Percentiles rank a stretch among this genome's conserved stretches.
These are phyloP conservation scores for Cheilosia variabilis DNA, from an alignment of 2,888 invertebrate species.

Conservation along the genomic window DNA sequence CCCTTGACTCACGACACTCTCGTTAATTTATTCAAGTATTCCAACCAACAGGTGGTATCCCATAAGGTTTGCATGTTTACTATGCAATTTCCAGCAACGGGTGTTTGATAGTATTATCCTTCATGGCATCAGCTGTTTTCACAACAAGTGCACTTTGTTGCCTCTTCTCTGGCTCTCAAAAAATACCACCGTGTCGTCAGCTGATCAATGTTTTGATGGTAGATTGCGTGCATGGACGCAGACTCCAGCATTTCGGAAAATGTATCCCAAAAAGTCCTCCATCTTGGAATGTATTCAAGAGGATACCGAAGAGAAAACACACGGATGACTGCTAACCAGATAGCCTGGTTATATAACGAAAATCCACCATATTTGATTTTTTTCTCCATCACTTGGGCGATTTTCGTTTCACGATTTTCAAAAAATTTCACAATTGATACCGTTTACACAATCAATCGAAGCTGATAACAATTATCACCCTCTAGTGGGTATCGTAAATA, in stretches of 20 bases:
- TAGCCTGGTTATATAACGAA: conserved; percentile 67
- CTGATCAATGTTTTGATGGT: conserved; percentile 65
- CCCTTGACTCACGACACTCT: conserved; percentile 14
- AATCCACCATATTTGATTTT: conserved; percentile 72
- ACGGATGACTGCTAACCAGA: conserved; percentile 40
- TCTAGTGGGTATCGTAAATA: conserved; percentile 51
- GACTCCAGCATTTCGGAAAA: conserved; percentile 60
- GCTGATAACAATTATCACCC: conserved; percentile 68
- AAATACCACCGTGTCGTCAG: conserved; percentile 46
- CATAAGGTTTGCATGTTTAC: conserved; percentile 28
- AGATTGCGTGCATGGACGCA: conserved; percentile 60
- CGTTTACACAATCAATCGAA: conserved; percentile 47
- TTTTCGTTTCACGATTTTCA: conserved; percentile 43
- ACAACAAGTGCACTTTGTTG: conserved; percentile 21
- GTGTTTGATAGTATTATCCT: conserved; percentile 38
- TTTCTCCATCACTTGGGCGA: conserved; percentile 6
- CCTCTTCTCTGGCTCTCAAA: conserved; percentile 2
- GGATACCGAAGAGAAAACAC: conserved; percentile 60
- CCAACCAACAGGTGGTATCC: conserved; percentile 55
- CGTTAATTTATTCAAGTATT: conserved; percentile 49
- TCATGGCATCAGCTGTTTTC: conserved; percentile 34
- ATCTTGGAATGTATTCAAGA: conserved; percentile 69
- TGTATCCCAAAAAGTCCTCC: conserved; percentile 71
- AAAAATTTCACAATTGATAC: neutral
- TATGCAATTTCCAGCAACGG: neutral